These are phyloP conservation scores for Paraplagusia blochii DNA, from an alignment of 2,113 vertebrate species.

Conservation along the genomic window DNA sequence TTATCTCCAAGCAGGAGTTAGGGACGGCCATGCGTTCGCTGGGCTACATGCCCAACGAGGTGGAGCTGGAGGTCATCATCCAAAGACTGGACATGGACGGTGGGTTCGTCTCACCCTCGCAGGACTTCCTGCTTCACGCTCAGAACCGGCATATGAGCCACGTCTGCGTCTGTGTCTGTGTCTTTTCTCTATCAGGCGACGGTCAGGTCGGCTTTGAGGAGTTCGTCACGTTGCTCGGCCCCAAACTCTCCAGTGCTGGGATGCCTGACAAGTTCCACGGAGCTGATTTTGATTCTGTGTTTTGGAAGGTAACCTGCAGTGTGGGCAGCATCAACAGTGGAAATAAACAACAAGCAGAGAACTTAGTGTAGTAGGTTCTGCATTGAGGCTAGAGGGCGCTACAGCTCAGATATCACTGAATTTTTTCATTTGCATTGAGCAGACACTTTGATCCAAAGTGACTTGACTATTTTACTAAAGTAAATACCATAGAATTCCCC, in stretches of 20 bases:
- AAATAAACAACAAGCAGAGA: too few species aligned
- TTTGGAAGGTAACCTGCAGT: conserved; percentile 89
- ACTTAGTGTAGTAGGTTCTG: too few species aligned
- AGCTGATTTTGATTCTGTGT: conserved; percentile 94
- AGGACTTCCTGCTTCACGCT: neutral
- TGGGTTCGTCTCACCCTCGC: conserved; percentile 55
- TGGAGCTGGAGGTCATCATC: conserved; percentile 95
- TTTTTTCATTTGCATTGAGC: too few species aligned
- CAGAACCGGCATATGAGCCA: neutral
- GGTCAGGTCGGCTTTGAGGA: conserved; percentile 98
- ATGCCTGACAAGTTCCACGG: conserved; percentile 95
- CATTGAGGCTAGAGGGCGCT: too few species aligned
- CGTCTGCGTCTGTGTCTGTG: conserved; percentile 1
- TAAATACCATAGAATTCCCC: too few species aligned
- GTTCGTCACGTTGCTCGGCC: conserved; percentile 93
- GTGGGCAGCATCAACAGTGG: too few species aligned
- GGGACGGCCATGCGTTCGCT: conserved; percentile 92
- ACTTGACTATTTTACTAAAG: too few species aligned
- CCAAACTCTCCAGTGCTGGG: conserved; percentile 89
- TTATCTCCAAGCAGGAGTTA: conserved; percentile 97
- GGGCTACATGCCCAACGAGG: conserved; percentile 97
- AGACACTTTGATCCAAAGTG: too few species aligned
- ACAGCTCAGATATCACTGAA: too few species aligned
- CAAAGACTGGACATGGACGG: conserved; percentile 94
- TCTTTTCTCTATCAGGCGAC: conserved; percentile 79